Percentiles rank a stretch among this genome's conserved stretches.
These are phyloP conservation scores for Petrophora chlorosata DNA, from an alignment of 2,888 invertebrate genomes.

Conservation along the genomic window DNA sequence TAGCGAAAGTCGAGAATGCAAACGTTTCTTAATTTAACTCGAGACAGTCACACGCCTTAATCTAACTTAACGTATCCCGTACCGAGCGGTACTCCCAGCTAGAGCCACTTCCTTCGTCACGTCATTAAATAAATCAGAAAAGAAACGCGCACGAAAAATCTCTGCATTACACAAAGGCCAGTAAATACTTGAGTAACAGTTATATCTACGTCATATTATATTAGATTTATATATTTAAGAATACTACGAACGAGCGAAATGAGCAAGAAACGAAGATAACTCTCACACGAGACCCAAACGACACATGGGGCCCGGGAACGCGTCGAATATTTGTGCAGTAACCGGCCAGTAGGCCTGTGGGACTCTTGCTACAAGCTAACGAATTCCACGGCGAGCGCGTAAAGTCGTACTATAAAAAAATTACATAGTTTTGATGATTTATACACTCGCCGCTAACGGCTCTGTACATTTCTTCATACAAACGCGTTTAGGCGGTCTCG, in stretches of 20 bases:
- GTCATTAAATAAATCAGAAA: conserved; percentile 48
- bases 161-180: conserved; percentile 67
- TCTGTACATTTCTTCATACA: too few relatives aligned
- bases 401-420: too few relatives aligned
- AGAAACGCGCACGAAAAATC: conserved; percentile 64
- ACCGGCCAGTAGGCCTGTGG: conserved; percentile 26
- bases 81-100: conserved; percentile 63
- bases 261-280: conserved; percentile 67
- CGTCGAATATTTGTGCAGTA: conserved; percentile 42
- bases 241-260: conserved; percentile 71
- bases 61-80: conserved; percentile 66
- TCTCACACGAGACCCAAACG: conserved; percentile 39
- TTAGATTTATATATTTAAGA: conserved; percentile 59
- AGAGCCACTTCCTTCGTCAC: conserved; percentile 38
- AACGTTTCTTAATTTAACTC: conserved; percentile 54
- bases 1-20: conserved; percentile 55
- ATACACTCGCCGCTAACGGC: too few relatives aligned
- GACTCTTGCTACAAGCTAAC: too few relatives aligned
- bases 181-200: conserved; percentile 73
- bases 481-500: too few relatives aligned
- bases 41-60: conserved; percentile 75
- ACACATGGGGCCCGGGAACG: conserved; percentile 50
- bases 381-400: too few relatives aligned
- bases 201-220: conserved; percentile 75
- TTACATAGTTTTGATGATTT: too few relatives aligned